Evolutionary conservation across 92 coral and sea anemone species (phyloP).

Genomic region (Phymanthus crucifer): DNA sequence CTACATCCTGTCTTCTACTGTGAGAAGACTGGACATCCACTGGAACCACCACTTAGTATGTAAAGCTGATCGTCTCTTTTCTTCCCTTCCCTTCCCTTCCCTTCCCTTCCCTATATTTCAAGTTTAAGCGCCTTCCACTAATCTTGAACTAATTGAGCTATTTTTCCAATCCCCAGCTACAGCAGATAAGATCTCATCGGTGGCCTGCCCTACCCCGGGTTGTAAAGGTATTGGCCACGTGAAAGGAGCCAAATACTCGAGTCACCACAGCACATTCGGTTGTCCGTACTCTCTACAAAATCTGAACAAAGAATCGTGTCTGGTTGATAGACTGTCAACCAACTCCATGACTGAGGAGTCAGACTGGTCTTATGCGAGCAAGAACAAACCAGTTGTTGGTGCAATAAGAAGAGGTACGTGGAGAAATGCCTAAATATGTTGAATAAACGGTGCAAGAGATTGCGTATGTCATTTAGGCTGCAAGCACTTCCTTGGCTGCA

Average conservation of each 20-base stretch:
- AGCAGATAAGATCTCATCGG: conserved; percentile 90
- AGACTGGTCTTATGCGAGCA: conserved; percentile 99
- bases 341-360: conserved; percentile 99
- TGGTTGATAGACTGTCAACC: conserved; percentile 92
- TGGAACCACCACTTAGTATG: conserved; percentile 98
- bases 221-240: conserved; percentile 99
- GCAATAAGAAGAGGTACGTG: conserved; percentile 12
- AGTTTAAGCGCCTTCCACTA: too few relatives aligned
- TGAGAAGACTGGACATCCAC: conserved; percentile 84
- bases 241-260: conserved; percentile 97
- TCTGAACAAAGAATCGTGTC: conserved; percentile 97
- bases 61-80: background rate
- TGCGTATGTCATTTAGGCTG: background rate
- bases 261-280: conserved; percentile 97
- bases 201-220: conserved; percentile 99
- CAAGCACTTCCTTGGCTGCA: too few relatives aligned
- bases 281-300: conserved; percentile 98
- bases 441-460: background rate
- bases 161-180: conserved; percentile 40
- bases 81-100: too few relatives aligned
- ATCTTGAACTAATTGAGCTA: background rate
- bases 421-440: background rate
- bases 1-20: conserved; percentile 93
- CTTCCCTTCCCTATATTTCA: background rate
- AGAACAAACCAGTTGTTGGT: conserved; percentile 62